Conservation (phyloP, 2,797 vertebrate species). For the Karalla daura region DNA sequence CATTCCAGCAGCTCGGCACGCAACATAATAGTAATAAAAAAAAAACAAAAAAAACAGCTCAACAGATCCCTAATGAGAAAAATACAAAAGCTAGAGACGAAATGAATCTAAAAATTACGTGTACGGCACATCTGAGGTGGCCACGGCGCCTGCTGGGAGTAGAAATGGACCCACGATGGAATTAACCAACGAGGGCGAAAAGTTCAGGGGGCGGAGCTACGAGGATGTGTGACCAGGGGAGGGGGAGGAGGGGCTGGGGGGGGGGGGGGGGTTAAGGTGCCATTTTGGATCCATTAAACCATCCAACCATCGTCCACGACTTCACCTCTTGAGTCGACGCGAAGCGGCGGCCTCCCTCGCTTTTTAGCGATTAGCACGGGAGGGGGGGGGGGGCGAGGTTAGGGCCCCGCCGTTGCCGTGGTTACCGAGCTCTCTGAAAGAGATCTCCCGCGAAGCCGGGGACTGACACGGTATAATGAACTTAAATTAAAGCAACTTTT, state of each 20-base stretch:
- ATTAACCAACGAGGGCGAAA: background rate
- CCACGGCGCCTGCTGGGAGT: background rate
- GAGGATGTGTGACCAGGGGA: no score
- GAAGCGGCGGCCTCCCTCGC: slow-evolving; percentile 55
- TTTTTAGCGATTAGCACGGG: slow-evolving; percentile 77
- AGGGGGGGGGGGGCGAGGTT: slow-evolving; percentile 74
- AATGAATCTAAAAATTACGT: no score
- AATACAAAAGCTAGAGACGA: no score
- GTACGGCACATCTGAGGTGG: no score
- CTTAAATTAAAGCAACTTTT: slow-evolving; percentile 81
- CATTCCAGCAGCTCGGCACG: no score
- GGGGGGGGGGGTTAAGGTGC: slow-evolving; percentile 17
- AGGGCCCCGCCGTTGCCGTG: slow-evolving; percentile 74
- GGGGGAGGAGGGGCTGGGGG: background rate
- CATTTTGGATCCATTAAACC: slow-evolving; percentile 59
- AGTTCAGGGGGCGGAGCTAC: background rate
- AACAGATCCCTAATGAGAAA: no score
- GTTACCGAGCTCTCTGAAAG: slow-evolving; percentile 72
- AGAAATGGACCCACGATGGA: slow-evolving; percentile 12
- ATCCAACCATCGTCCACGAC: slow-evolving; percentile 35
- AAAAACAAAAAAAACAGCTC: no score
- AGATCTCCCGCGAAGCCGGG: slow-evolving; percentile 56
- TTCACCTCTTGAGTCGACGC: no score
- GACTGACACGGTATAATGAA: slow-evolving; percentile 72
- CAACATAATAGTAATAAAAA: no score